phyloP scores from a whole-genome alignment of 2,113 vertebrate genomes.

The Gymnarchus niloticus region DNA sequence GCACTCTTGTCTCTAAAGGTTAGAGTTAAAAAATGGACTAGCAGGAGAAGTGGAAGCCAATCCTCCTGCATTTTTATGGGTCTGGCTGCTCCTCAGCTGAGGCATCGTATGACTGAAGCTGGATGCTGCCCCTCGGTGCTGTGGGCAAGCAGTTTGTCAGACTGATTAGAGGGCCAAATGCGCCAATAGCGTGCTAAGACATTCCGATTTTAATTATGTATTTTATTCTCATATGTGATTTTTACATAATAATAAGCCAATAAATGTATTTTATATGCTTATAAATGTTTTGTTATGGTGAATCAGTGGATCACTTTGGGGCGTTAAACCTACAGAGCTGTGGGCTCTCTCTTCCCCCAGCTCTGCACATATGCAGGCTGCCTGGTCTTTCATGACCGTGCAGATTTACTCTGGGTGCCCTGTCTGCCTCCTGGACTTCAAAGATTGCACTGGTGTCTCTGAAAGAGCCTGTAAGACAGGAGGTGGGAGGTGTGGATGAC shows the following conservation, averaged over 20 bases:
- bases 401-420: neutral
- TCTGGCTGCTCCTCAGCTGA: neutral
- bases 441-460: neutral
- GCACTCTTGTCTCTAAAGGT: conserved; percentile 35
- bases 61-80: conserved; percentile 19
- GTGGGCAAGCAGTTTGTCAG: neutral
- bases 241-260: neutral
- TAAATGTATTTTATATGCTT: neutral
- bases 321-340: neutral
- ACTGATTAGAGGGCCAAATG: neutral
- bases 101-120: neutral
- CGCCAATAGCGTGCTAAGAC: neutral
- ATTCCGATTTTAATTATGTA: neutral
- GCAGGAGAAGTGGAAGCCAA: conserved; percentile 1
- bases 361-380: neutral
- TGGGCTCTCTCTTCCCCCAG: neutral
- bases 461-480: neutral
- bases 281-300: neutral
- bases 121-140: neutral
- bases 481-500: neutral
- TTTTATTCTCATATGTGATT: neutral
- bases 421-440: neutral
- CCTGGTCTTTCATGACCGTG: too few relatives aligned
- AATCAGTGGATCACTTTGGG: neutral
- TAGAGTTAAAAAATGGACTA: conserved; percentile 38